A percentile compares a stretch with the other conserved stretches of the same genome.
These are phyloP conservation scores for Stylophora pistillata DNA, from an alignment of 64 coral and sea anemone genomes.

Conservation along the genomic window DNA sequence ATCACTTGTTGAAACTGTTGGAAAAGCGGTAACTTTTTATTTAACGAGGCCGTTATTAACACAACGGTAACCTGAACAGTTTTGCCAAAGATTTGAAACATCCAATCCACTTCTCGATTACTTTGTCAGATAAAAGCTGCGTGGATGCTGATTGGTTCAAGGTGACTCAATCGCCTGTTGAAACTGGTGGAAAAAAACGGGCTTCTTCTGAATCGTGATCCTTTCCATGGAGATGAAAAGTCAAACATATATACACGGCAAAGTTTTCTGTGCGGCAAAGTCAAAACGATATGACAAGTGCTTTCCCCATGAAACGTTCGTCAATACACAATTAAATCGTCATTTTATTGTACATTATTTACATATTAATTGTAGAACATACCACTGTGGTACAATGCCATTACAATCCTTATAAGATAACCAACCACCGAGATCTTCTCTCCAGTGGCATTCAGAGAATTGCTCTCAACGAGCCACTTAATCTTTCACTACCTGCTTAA, in stretches of 20 bases:
- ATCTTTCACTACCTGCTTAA: not conserved
- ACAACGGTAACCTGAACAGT: too few relatives aligned
- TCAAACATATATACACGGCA: slow-evolving; percentile 18
- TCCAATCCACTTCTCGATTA: too few relatives aligned
- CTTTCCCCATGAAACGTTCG: not conserved
- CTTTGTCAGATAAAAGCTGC: not conserved
- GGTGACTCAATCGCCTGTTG: not conserved
- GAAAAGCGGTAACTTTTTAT: too few relatives aligned
- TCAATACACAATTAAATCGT: not conserved
- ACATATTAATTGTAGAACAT: slow-evolving; percentile 33
- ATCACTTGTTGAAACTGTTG: too few relatives aligned
- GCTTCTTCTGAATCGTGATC: slow-evolving; percentile 1
- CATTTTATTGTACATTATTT: slow-evolving; percentile 38
- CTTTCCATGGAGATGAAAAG: slow-evolving; percentile 15
- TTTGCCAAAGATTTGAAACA: too few relatives aligned
- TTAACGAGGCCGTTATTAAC: too few relatives aligned
- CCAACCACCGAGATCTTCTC: not conserved
- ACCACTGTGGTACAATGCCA: slow-evolving; percentile 52
- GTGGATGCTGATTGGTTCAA: not conserved
- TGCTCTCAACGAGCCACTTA: not conserved
- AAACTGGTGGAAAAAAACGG: not conserved
- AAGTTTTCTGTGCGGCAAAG: not conserved
- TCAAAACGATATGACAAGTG: not conserved
- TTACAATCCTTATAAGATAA: slow-evolving; percentile 11
- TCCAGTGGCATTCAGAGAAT: not conserved